phyloP scores from a whole-genome alignment of 2,888 invertebrate species.

The Parnassius orleans region DNA sequence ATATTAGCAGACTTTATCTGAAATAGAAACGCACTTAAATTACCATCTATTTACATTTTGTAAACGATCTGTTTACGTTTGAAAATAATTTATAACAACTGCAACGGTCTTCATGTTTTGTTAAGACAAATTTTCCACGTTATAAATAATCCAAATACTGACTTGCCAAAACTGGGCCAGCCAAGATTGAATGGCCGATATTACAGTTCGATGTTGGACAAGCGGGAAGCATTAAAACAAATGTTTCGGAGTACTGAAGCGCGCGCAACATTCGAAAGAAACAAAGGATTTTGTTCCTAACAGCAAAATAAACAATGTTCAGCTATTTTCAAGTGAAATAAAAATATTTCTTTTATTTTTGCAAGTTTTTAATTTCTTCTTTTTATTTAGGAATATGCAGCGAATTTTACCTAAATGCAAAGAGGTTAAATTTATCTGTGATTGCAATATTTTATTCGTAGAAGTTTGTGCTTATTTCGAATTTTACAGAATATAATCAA shows the following conservation, averaged over 20 bases:
- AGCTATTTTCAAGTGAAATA: conserved; percentile 8
- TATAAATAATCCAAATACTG: no score
- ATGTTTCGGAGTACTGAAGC: conserved; percentile 13
- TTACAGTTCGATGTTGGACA: conserved; percentile 4
- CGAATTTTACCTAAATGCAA: neutral
- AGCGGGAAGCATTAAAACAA: conserved; percentile 11
- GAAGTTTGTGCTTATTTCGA: neutral
- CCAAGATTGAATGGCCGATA: neutral
- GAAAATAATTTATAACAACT: no score
- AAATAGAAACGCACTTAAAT: no score
- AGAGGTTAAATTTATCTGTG: neutral
- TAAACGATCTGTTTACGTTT: no score
- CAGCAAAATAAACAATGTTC: conserved; percentile 9
- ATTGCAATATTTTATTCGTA: conserved; percentile 1
- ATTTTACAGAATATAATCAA: neutral
- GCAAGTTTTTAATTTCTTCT: conserved; percentile 6
- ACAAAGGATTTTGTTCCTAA: conserved; percentile 16
- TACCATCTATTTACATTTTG: no score
- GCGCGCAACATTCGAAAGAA: conserved; percentile 7
- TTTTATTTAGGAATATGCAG: conserved; percentile 16
- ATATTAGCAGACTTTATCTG: no score
- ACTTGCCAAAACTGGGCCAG: neutral
- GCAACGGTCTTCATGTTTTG: no score
- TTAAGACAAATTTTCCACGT: no score
- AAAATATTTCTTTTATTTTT: conserved; percentile 4